Evolutionary conservation across 2,113 vertebrate species (phyloP).

Genomic region (Ptychochromis oligacanthus): DNA sequence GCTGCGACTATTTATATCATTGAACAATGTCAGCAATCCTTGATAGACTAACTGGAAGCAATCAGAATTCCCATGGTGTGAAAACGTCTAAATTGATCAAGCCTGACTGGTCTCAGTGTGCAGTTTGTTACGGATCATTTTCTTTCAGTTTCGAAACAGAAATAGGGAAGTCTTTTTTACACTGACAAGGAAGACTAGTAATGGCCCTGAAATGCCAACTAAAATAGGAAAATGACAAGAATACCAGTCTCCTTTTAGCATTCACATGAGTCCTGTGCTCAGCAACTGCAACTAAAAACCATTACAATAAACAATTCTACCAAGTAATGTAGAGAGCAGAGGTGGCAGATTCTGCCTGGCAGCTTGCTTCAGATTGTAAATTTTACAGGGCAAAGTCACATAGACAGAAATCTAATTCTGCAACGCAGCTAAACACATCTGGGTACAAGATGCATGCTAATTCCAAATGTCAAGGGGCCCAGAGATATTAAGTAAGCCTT

Average conservation of each 20-base stretch:
- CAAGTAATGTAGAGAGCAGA: background rate
- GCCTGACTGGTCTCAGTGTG: background rate
- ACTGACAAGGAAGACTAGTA: background rate
- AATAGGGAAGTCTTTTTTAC: background rate
- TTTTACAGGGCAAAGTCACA: slow-evolving; percentile 22
- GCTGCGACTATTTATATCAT: background rate
- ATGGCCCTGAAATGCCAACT: background rate
- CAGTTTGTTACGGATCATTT: background rate
- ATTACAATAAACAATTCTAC: background rate
- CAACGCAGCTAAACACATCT: slow-evolving; percentile 39
- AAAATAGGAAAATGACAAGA: background rate
- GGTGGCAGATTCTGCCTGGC: background rate
- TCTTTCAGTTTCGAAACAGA: slow-evolving; percentile 3
- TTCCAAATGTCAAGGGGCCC: slow-evolving; percentile 40
- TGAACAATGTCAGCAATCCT: background rate
- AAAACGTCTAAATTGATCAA: slow-evolving; percentile 17
- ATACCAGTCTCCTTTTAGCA: background rate
- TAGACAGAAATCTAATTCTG: slow-evolving; percentile 42
- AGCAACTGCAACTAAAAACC: background rate
- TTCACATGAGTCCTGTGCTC: background rate
- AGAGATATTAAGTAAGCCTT: slow-evolving; percentile 34
- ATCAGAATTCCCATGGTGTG: background rate
- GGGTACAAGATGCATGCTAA: slow-evolving; percentile 42
- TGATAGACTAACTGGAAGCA: slow-evolving; percentile 16
- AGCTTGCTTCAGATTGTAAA: background rate